Percentiles rank a stretch among this genome's conserved stretches.
Evolutionary conservation across 2,797 vertebrate species (phyloP).

Genomic region (Cyclura pinguis): DNA sequence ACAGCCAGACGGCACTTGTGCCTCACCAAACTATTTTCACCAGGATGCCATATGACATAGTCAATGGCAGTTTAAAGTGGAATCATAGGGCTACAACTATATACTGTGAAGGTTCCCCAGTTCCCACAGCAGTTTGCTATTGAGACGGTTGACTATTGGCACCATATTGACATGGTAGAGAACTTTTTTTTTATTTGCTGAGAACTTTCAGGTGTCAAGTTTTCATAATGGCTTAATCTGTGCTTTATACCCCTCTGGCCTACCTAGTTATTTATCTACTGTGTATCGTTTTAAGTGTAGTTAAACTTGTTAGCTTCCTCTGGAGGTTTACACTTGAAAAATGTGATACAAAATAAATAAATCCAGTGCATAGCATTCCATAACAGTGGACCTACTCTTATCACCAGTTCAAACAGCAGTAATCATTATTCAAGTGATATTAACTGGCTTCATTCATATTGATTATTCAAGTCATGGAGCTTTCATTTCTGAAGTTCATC

Average conservation of each 20-base stretch:
- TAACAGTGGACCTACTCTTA: background rate
- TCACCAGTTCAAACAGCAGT: background rate
- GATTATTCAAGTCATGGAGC: background rate
- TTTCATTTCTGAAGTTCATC: constrained; percentile 4
- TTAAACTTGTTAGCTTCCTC: background rate
- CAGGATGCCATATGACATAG: too few species aligned
- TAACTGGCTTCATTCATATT: background rate
- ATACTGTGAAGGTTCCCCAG: too few species aligned
- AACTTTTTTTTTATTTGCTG: background rate
- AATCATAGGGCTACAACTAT: too few species aligned
- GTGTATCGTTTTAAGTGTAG: background rate
- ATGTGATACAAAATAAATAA: background rate
- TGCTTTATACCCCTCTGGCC: too few species aligned
- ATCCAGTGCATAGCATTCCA: background rate
- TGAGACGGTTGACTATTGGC: too few species aligned
- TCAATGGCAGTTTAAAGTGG: too few species aligned
- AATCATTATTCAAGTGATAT: background rate
- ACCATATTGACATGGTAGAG: background rate
- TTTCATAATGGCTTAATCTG: background rate
- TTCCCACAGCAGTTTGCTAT: too few species aligned
- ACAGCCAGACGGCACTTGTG: too few species aligned
- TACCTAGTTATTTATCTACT: background rate
- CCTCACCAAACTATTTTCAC: too few species aligned
- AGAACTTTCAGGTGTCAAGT: background rate
- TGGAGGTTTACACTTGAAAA: background rate